Evolutionary conservation across 1,140 invertebrate species (phyloP), one percentile per base, ranked within the genome.

Genomic region (Cepaea nemoralis): DNA sequence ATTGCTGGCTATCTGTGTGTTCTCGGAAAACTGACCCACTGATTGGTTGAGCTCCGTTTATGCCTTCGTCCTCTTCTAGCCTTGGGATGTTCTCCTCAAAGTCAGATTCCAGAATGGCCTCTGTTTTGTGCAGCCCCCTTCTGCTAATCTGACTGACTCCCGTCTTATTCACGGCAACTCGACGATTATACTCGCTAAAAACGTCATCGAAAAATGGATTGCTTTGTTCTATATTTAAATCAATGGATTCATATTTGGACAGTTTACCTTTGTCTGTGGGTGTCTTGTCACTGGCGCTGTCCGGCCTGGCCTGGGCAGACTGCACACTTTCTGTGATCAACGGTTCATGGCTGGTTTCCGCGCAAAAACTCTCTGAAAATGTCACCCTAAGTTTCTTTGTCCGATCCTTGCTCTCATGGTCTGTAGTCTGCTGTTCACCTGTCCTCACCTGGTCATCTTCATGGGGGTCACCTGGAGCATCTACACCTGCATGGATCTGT

Each of bases 181-280:
- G 16, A 5, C 76, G 76, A 66, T 66, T 77, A 39, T 63, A 77
- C 40, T 77, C 76, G 35, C 33, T 5, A 35, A 66, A 77, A 6
- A 77, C 76, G 24, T 77, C 76, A 22, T 59, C 35, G 35, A 63
- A 77, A 66, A 77, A 77, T 77, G 76, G 76, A 55, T 77, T 77
- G 8, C 0, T 39, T n/a, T 59, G 39, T 8, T 77, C 76, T 10
- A 77, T 77, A 66, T 77, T 55, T 66, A 77, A 77, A 66, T 77
- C 76, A 55, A 77, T 35, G 24, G 76, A 77, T 45, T 77, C 76
- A 66, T 77, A 77, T n/a, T 77, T 77, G 14, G 40, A 42, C 1
- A 77, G 55, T 66, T 77, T 77, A 77, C 76, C 76, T 66, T 77
- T 77, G 35, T 75, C 31, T 3, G 14, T 35, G 42, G 5, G 12